Conservation (phyloP, 2,113 vertebrate genomes). For the Mesoclemmys tuberculata region DNA sequence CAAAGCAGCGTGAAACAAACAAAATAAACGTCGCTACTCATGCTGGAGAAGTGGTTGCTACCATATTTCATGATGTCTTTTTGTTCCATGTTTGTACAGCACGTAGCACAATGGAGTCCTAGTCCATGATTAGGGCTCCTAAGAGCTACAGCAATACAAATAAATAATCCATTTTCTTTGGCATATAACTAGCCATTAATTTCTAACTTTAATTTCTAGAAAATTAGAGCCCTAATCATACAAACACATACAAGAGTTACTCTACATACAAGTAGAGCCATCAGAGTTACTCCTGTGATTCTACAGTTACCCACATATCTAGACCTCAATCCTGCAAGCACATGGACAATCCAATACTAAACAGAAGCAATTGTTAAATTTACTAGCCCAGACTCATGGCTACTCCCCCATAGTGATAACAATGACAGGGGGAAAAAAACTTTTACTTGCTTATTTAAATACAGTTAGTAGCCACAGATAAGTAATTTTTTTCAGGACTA, state of each 20-base stretch:
- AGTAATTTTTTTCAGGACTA: background rate
- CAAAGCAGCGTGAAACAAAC: background rate
- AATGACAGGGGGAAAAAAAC: background rate
- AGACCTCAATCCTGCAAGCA: fast-evolving
- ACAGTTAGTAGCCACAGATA: background rate
- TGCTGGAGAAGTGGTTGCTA: background rate
- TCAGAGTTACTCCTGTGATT: background rate
- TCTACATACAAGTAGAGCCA: background rate
- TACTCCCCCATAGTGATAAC: background rate
- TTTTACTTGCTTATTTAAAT: background rate
- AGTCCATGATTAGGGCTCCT: background rate
- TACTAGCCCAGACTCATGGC: background rate
- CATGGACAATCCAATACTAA: background rate
- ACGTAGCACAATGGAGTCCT: background rate
- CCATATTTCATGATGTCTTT: background rate
- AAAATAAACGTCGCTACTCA: fast-evolving
- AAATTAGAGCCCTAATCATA: no score
- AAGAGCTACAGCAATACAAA: background rate
- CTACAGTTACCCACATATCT: background rate
- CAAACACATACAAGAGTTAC: background rate
- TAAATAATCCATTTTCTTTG: background rate
- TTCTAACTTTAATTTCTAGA: background rate
- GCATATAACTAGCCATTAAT: background rate
- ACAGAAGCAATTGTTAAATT: background rate
- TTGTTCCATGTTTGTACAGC: background rate